A percentile compares a stretch with the other conserved stretches of the same genome.
Conservation (phyloP, 2,888 invertebrate genomes). For the Scaptomyza flava region DNA sequence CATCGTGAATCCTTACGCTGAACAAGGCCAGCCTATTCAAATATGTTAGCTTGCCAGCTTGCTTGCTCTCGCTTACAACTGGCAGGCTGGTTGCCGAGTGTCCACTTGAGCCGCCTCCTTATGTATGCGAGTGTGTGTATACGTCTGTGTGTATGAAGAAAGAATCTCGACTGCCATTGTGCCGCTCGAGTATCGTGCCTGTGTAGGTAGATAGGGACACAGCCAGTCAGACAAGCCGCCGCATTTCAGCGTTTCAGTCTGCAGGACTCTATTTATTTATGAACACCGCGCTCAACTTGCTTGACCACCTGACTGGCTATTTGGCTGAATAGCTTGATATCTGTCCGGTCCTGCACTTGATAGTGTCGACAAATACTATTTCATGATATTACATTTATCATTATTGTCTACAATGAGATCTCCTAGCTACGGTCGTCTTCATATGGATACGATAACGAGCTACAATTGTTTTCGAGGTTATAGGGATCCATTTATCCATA, state of each 20-base stretch:
- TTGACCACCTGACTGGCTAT: neutral
- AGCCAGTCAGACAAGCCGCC: conserved; percentile 62
- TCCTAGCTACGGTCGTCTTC: conserved; percentile 8
- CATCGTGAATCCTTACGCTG: conserved; percentile 44
- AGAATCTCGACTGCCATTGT: conserved; percentile 53
- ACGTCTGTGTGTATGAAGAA: conserved; percentile 18
- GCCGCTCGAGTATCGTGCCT: conserved; percentile 50
- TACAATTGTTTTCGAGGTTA: conserved; percentile 15
- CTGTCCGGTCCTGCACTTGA: conserved; percentile 61
- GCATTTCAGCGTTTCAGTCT: conserved; percentile 23
- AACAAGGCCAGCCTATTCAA: conserved; percentile 42
- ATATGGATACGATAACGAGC: conserved; percentile 11
- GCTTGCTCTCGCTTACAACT: conserved; percentile 27
- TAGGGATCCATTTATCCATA: conserved; percentile 14
- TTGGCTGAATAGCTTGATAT: conserved; percentile 5
- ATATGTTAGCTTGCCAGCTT: conserved; percentile 48
- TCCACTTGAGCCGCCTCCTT: conserved; percentile 69
- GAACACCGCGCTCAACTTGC: conserved; percentile 13
- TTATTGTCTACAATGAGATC: conserved; percentile 54
- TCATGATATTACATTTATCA: conserved; percentile 79
- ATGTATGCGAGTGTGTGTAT: conserved; percentile 19
- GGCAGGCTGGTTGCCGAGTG: conserved; percentile 58
- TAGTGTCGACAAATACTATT: conserved; percentile 73
- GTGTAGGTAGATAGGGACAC: conserved; percentile 29
- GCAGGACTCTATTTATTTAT: conserved; percentile 34